These are phyloP conservation scores for Caradrina clavipalpis DNA, from an alignment of 2,888 invertebrate species.

Conservation along the genomic window DNA sequence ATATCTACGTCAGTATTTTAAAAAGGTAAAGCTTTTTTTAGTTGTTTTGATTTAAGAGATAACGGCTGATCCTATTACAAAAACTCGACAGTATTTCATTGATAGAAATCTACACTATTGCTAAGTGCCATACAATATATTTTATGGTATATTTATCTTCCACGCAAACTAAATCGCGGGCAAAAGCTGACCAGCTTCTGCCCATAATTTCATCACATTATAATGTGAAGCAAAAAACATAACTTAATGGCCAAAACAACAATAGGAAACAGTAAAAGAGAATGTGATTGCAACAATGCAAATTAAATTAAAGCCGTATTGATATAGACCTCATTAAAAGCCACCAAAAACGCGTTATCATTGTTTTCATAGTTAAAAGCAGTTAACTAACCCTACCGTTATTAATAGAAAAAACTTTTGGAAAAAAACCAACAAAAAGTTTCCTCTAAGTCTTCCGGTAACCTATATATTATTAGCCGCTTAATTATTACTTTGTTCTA, in stretches of 20 bases:
- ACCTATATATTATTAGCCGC: slow-evolving; percentile 62
- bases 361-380: slow-evolving; percentile 45
- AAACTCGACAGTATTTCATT: too few species aligned
- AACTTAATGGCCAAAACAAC: background rate
- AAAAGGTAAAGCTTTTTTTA: too few species aligned
- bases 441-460: slow-evolving; percentile 57
- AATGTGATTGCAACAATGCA: slow-evolving; percentile 9
- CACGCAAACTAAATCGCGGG: too few species aligned
- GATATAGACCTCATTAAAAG: slow-evolving; percentile 1
- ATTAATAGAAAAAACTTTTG: slow-evolving; percentile 36
- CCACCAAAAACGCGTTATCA: slow-evolving; percentile 33
- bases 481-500: slow-evolving; percentile 74
- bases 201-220: too few species aligned
- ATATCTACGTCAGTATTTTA: too few species aligned
- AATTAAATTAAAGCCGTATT: slow-evolving; percentile 15
- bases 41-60: too few species aligned
- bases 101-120: too few species aligned
- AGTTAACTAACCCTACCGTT: slow-evolving; percentile 28
- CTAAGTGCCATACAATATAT: too few species aligned
- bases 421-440: slow-evolving; percentile 35
- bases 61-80: too few species aligned
- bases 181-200: too few species aligned
- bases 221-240: slow-evolving; percentile 12
- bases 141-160: too few species aligned
- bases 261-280: slow-evolving; percentile 10